Evolutionary conservation across 1,140 invertebrate species (phyloP).

Genomic region (Leptinotarsa defecta): DNA sequence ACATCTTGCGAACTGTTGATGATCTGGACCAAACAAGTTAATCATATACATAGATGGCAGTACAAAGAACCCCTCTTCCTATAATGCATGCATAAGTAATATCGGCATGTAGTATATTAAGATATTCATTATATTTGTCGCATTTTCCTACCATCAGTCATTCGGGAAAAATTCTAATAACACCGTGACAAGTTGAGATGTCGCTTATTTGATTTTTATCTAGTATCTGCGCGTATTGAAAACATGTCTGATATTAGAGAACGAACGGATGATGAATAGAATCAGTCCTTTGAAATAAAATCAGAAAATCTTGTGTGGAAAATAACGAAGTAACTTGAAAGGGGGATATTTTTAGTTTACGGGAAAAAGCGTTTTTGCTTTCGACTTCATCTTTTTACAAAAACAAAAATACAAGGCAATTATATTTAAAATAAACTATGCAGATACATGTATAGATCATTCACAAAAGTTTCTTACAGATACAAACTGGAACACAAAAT

Average conservation of each 20-base stretch:
- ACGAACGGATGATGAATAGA: no score
- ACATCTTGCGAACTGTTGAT: slow-evolving; percentile 31
- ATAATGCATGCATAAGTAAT: slow-evolving; percentile 40
- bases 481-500: no score
- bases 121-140: slow-evolving; percentile 34
- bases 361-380: no score
- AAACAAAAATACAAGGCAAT: no score
- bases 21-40: slow-evolving; percentile 42
- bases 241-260: background rate
- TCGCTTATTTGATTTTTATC: slow-evolving; percentile 4
- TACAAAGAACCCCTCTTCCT: slow-evolving; percentile 35
- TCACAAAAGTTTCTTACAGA: no score
- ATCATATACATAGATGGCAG: slow-evolving; percentile 47
- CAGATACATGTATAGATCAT: no score
- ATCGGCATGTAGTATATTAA: slow-evolving; percentile 39
- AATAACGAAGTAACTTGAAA: no score
- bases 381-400: no score
- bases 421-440: no score
- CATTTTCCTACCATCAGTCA: slow-evolving; percentile 7
- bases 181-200: slow-evolving; percentile 1
- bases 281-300: no score
- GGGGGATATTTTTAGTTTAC: no score
- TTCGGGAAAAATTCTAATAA: slow-evolving; percentile 5
- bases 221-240: background rate
- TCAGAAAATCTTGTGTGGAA: no score